These are phyloP conservation scores for Sterrhoptilus dennistouni DNA, from an alignment of 2,113 vertebrate species.

Conservation along the genomic window DNA sequence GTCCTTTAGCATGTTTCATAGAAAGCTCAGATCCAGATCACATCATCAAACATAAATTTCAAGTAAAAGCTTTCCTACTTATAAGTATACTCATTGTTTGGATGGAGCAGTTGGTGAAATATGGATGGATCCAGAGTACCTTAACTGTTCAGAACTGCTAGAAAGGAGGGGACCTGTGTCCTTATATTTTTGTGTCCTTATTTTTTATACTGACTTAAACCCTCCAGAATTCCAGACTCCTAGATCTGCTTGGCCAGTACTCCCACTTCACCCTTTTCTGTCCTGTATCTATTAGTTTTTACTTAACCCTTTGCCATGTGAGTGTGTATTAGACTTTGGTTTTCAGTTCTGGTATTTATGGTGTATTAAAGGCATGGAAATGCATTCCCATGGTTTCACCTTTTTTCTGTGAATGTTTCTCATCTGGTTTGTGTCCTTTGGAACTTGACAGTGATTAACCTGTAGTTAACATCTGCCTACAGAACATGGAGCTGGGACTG, in stretches of 20 bases:
- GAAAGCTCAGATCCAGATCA: not conserved
- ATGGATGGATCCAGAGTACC: not conserved
- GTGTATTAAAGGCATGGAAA: not conserved
- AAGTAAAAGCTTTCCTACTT: not conserved
- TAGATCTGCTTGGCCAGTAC: not conserved
- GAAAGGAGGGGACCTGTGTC: not conserved
- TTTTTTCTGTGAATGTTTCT: not conserved
- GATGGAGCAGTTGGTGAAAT: not conserved
- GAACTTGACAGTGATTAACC: rapidly evolving
- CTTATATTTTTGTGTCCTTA: not conserved
- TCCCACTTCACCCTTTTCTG: not conserved
- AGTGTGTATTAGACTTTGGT: not conserved
- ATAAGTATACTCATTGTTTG: not conserved
- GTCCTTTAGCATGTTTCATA: not conserved
- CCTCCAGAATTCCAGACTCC: not conserved
- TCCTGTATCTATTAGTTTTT: not conserved
- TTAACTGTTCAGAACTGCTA: not conserved
- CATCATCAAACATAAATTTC: rapidly evolving
- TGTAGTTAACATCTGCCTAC: no score
- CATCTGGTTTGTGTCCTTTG: not conserved
- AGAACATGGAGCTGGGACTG: not conserved
- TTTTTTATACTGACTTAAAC: not conserved
- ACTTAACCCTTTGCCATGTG: not conserved
- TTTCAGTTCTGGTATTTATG: not conserved
- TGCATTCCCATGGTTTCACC: not conserved